Evolutionary conservation across 1,140 invertebrate genomes (phyloP), one percentile per base, ranked within the genome.

Genomic region (Chrysopa pallens): DNA sequence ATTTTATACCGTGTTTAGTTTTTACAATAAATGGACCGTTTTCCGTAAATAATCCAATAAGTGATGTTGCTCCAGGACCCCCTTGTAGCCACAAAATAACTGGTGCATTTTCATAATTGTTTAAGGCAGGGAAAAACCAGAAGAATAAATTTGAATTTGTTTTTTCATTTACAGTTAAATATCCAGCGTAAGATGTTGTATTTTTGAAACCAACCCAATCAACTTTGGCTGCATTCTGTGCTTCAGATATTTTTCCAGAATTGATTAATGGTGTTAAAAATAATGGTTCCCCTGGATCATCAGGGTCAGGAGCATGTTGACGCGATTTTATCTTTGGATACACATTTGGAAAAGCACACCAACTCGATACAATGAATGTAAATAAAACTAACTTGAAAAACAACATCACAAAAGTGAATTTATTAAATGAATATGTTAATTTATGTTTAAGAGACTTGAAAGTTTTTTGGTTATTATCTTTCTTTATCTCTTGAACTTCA

Each of bases 81-180:
- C 81, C 81, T 63, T 85, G 78, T 8, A 85, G 63, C 81, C 81
- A 85, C 12, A 85, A 52, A 4, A 83, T 46, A 6, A 85, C 67
- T 8, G 81, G 81, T 4, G 70, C 69, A 17, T 55, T 57, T 31
- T 56, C 55, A 40, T 54, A 54, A 36, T 60, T 53, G 5, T 49
- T 60, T 50, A 70, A 62, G 1, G 76, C 64, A 13, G 78, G 77
- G 51, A 84, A 84, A 56, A 76, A 84, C 81, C 80, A 84, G 58
- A 85, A 84, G 56, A 81, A 85, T 46, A 79, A 56, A 58, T 84
- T 81, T 6, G 76, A 78, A 50, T 74, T 64, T 47, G 62, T 72
- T 2, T 58, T 53, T 56, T 73, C 67, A 52, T 84, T 70, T 2
- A 84, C 73, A 1, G 80, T 84, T 8, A 84, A 66, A 51, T 73